Evolutionary conservation across 2,888 invertebrate genomes (phyloP).

Genomic region (Prosopocoilus inquinatus): DNA sequence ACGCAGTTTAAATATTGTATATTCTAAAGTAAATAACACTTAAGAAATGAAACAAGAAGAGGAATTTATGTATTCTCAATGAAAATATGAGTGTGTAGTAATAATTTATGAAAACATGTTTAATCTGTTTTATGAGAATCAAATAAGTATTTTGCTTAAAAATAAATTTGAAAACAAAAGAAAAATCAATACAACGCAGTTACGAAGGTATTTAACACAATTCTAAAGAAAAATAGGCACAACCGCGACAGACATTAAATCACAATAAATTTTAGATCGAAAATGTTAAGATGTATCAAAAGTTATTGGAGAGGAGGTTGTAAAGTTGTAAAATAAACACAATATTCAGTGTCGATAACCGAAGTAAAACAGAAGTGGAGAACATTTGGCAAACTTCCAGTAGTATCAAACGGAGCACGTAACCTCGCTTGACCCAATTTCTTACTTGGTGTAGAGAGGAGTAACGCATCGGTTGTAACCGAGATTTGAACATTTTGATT

Average conservation of each 20-base stretch:
- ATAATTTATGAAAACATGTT: too few species aligned
- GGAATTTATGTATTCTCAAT: too few species aligned
- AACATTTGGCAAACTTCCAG: conserved; percentile 14
- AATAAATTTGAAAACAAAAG: too few species aligned
- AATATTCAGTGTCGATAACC: conserved; percentile 20
- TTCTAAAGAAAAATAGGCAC: background rate
- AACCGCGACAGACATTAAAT: background rate
- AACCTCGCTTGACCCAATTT: conserved; percentile 19
- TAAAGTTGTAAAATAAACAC: conserved; percentile 18
- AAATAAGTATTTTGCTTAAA: too few species aligned
- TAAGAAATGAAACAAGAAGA: too few species aligned
- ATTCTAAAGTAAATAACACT: too few species aligned
- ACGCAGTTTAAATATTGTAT: too few species aligned
- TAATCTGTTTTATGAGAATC: too few species aligned
- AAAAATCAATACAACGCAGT: too few species aligned
- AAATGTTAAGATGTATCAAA: conserved; percentile 8
- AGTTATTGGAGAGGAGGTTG: conserved; percentile 19
- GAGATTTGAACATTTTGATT: too few species aligned
- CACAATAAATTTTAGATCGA: background rate
- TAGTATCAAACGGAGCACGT: conserved; percentile 12
- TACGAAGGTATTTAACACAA: background rate
- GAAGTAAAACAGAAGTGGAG: conserved; percentile 21
- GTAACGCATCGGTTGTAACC: too few species aligned
- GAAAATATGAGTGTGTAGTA: too few species aligned
- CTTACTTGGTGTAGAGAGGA: background rate